These are phyloP conservation scores for Endotricha flammealis DNA, from an alignment of 2,888 invertebrate species.

Conservation along the genomic window DNA sequence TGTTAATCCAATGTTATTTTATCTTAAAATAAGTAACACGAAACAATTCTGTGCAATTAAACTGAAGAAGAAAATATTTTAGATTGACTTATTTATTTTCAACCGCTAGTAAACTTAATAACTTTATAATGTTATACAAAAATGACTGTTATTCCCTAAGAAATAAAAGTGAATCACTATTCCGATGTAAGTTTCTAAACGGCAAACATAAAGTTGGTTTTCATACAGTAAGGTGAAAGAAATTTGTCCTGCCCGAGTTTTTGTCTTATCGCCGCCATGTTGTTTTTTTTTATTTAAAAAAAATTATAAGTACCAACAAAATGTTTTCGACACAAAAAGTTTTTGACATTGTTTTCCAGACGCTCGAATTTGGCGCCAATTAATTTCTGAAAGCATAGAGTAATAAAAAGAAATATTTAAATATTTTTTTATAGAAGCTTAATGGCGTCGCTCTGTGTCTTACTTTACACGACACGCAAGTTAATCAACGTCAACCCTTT, in stretches of 20 bases:
- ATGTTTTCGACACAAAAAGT: conserved; percentile 4
- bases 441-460: no score
- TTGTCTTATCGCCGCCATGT: conserved; percentile 3
- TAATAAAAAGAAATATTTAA: no score
- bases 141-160: not conserved
- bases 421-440: no score
- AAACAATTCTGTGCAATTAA: conserved; percentile 70
- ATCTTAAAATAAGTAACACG: conserved; percentile 52
- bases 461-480: no score
- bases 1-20: conserved; percentile 16
- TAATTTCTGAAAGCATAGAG: conserved; percentile 6
- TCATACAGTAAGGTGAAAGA: not conserved
- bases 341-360: conserved; percentile 7
- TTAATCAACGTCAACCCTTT: no score
- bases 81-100: conserved; percentile 28
- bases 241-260: conserved; percentile 7
- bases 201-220: not conserved
- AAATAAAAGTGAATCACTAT: conserved; percentile 8
- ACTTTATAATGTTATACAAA: conserved; percentile 5
- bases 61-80: conserved; percentile 54
- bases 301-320: no score
- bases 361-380: conserved; percentile 10
- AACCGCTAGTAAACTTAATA: conserved; percentile 7
- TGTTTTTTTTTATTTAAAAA: conserved; percentile 5
- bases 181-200: conserved; percentile 11